Conservation (phyloP, 2,888 invertebrate species). For the Caenorhabditis becei region DNA sequence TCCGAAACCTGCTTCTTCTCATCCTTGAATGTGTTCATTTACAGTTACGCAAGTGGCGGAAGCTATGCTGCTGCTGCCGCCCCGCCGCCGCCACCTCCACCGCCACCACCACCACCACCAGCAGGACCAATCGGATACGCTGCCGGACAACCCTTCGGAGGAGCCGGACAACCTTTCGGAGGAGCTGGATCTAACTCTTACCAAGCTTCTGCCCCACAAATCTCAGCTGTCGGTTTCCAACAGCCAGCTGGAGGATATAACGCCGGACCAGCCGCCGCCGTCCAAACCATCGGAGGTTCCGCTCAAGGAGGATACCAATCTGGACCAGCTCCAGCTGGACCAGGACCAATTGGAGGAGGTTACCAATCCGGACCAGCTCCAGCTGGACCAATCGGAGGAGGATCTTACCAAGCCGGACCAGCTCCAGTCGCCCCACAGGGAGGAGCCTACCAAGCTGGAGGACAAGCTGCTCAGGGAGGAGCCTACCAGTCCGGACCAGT, state of each 20-base stretch:
- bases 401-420: slow-evolving; percentile 41
- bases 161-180: slow-evolving; percentile 23
- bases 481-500: slow-evolving; percentile 61
- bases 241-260: too few relatives aligned
- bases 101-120: slow-evolving; percentile 54
- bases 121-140: slow-evolving; percentile 44
- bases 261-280: slow-evolving; percentile 1
- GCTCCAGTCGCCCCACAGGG: slow-evolving; percentile 15
- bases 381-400: slow-evolving; percentile 28
- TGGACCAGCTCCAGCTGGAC: slow-evolving; percentile 16
- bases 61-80: slow-evolving; percentile 42
- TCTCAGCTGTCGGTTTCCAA: not conserved
- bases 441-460: not conserved
- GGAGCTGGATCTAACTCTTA: slow-evolving; percentile 11
- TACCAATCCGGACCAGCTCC: slow-evolving; percentile 46
- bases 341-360: slow-evolving; percentile 16
- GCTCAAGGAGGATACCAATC: slow-evolving; percentile 13
- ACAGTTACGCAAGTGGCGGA: slow-evolving; percentile 55
- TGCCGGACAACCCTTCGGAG: slow-evolving; percentile 40
- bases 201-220: not conserved
- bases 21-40: slow-evolving; percentile 31
- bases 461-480: not conserved
- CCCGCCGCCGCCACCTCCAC: slow-evolving; percentile 53
- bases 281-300: not conserved
- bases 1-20: slow-evolving; percentile 39